Conservation (phyloP, 2,113 vertebrate species). For the Boulengeromyrus knoepffleri region DNA sequence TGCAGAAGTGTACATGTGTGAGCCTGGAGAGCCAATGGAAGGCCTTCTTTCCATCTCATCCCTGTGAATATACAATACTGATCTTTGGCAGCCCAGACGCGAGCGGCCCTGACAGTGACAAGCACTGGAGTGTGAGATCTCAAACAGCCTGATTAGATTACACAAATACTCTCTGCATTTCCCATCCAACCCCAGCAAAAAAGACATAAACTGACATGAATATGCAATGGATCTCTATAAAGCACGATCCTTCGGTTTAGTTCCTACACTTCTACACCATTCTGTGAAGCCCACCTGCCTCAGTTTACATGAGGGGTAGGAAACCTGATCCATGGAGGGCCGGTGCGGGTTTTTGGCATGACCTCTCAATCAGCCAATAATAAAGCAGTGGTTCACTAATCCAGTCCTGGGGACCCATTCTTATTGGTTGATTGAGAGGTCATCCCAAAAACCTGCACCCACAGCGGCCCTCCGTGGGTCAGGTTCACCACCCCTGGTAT, state of each 20-base stretch:
- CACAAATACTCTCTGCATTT: background rate
- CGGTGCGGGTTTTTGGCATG: too few species aligned
- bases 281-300: background rate
- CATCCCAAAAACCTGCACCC: too few species aligned
- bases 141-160: background rate
- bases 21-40: background rate
- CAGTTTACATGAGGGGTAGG: too few species aligned
- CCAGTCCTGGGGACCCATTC: too few species aligned
- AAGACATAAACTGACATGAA: background rate
- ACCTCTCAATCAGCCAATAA: too few species aligned
- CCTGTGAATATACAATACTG: background rate
- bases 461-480: too few species aligned
- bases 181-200: background rate
- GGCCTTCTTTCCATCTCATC: background rate
- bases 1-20: constrained; percentile 7
- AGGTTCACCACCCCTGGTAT: background rate
- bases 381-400: too few species aligned
- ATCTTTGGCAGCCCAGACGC: background rate
- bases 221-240: background rate
- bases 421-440: too few species aligned
- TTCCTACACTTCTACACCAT: background rate
- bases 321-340: too few species aligned
- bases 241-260: background rate
- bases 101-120: background rate
- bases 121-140: background rate